Evolutionary conservation across 2,888 invertebrate species (phyloP).

Genomic region (Synergus japonicus): DNA sequence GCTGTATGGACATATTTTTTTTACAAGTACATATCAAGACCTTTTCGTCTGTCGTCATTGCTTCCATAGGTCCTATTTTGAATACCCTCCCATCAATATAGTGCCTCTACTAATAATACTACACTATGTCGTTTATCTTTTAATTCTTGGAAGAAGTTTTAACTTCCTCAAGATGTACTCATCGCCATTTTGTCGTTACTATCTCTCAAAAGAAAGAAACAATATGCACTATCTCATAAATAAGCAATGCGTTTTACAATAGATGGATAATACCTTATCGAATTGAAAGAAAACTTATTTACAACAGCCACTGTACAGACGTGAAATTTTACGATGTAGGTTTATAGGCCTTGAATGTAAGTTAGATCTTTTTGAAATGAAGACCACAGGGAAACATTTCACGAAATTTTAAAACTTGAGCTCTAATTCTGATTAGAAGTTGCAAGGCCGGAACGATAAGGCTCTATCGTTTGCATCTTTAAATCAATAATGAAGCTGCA

Average conservation of each 20-base stretch:
- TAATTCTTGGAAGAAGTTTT: slow-evolving; percentile 46
- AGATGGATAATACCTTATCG: slow-evolving; percentile 64
- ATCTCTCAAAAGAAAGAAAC: slow-evolving; percentile 68
- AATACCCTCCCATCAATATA: slow-evolving; percentile 50
- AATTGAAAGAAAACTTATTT: slow-evolving; percentile 67
- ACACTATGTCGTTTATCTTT: slow-evolving; percentile 16
- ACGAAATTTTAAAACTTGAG: neutral
- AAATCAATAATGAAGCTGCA: no score
- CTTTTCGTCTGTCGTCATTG: slow-evolving; percentile 28
- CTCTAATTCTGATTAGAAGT: neutral
- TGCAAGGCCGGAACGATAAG: neutral
- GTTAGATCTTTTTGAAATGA: slow-evolving; percentile 40
- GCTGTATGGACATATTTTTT: slow-evolving; percentile 34
- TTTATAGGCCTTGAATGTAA: slow-evolving; percentile 30
- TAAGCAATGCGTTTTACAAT: slow-evolving; percentile 67
- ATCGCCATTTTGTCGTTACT: slow-evolving; percentile 55
- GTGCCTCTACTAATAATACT: slow-evolving; percentile 31
- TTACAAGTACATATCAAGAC: slow-evolving; percentile 39
- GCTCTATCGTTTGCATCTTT: no score
- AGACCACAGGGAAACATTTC: slow-evolving; percentile 42
- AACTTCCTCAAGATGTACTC: slow-evolving; percentile 51
- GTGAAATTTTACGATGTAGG: slow-evolving; percentile 27
- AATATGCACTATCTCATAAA: slow-evolving; percentile 70
- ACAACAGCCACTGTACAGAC: slow-evolving; percentile 57
- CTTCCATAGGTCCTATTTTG: slow-evolving; percentile 45